Conservation (phyloP, 2,797 vertebrate species). For the Clarias platycephalus region DNA sequence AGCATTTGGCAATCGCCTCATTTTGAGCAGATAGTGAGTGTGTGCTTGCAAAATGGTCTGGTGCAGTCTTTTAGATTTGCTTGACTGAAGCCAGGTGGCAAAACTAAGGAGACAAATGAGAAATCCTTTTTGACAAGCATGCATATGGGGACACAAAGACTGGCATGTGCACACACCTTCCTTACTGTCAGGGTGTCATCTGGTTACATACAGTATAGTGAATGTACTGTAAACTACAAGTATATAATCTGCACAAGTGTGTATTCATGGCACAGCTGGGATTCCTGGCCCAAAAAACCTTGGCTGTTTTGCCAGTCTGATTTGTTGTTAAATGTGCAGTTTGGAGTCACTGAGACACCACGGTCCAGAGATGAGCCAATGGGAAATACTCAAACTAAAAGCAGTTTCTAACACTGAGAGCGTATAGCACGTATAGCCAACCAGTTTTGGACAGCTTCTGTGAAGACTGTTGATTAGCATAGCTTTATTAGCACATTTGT, state of each 20-base stretch:
- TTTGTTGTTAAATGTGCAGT: background rate
- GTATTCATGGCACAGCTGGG: background rate
- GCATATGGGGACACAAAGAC: no score
- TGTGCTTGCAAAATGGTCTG: slow-evolving; percentile 29
- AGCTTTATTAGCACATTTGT: background rate
- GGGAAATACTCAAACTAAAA: background rate
- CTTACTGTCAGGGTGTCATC: background rate
- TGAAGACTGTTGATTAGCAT: background rate
- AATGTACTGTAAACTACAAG: background rate
- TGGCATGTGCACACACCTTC: background rate
- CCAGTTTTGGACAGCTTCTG: background rate
- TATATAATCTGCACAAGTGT: background rate
- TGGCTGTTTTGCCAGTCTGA: background rate
- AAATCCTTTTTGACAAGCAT: slow-evolving; percentile 41
- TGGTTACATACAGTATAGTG: background rate
- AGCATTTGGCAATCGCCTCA: slow-evolving; percentile 16
- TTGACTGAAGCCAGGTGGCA: slow-evolving; percentile 37
- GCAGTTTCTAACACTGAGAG: background rate
- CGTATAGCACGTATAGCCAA: background rate
- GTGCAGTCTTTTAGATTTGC: slow-evolving; percentile 20
- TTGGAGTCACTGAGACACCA: background rate
- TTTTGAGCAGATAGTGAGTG: slow-evolving; percentile 27
- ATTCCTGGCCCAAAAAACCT: background rate
- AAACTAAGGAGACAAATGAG: slow-evolving; percentile 31
- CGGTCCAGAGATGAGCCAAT: no score